These are phyloP conservation scores for Ctena decussata DNA, from an alignment of 2,888 invertebrate species.

Conservation along the genomic window DNA sequence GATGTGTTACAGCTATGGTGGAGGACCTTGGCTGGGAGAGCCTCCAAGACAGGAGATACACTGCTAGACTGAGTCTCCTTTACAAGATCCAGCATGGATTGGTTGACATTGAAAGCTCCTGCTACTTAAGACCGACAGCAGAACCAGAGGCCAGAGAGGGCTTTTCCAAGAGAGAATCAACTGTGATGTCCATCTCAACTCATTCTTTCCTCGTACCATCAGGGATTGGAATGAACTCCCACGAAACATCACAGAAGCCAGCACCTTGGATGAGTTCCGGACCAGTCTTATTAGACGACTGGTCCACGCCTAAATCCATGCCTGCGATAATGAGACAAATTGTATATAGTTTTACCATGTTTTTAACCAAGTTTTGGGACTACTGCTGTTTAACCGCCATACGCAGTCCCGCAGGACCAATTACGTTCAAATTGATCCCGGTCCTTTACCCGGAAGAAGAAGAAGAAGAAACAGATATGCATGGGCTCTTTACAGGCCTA, in stretches of 20 bases:
- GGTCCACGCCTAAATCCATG: not conserved
- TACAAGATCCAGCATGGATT: conserved; percentile 6
- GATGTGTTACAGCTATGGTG: not conserved
- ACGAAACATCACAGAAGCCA: not conserved
- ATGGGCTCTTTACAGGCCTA: too few relatives aligned
- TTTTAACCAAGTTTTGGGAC: not conserved
- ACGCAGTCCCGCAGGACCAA: conserved; percentile 8
- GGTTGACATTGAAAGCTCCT: not conserved
- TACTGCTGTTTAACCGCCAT: not conserved
- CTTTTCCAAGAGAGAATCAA: conserved; percentile 4
- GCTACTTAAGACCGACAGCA: conserved; percentile 12
- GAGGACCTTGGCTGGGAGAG: conserved; percentile 3
- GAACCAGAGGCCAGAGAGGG: conserved; percentile 6
- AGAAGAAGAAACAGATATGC: too few relatives aligned
- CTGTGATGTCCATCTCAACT: not conserved
- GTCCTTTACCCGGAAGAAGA: conserved; percentile 1
- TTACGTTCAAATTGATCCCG: not conserved
- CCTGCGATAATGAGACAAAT: not conserved
- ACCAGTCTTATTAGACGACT: not conserved
- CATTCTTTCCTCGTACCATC: conserved; percentile 16
- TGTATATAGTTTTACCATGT: conserved; percentile 3
- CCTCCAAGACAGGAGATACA: not conserved
- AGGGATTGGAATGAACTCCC: conserved; percentile 9
- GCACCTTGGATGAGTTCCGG: conserved; percentile 11
- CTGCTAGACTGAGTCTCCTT: not conserved